Conservation (phyloP, 37 sponge, comb jelly and placozoan species). For the Trichoplax adhaerens region DNA sequence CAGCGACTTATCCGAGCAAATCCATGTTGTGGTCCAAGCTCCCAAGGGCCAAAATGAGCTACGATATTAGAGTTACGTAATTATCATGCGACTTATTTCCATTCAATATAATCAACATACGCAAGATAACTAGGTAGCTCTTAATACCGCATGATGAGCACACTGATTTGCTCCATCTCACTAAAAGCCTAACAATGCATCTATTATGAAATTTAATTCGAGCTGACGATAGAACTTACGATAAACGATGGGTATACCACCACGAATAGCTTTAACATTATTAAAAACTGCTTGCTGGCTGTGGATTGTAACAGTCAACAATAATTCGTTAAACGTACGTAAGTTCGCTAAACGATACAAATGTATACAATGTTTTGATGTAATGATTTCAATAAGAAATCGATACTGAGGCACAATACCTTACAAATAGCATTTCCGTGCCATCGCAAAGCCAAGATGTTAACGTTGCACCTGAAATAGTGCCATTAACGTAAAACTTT, state of each 20-base stretch:
- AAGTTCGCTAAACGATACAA: no score
- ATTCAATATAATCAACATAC: no score
- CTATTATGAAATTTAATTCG: no score
- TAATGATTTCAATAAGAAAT: no score
- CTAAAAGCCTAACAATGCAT: no score
- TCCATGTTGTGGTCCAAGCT: constrained; percentile 85
- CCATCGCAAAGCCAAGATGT: constrained; percentile 77
- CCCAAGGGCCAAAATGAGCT: constrained; percentile 90
- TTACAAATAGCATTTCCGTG: constrained; percentile 74
- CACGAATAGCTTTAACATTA: constrained; percentile 81
- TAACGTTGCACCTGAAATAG: constrained; percentile 56
- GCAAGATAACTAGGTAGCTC: no score
- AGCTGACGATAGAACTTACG: constrained; percentile 28
- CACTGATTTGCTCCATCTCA: no score
- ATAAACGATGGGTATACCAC: constrained; percentile 81
- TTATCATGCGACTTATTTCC: no score
- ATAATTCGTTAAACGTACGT: no score
- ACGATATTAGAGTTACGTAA: neutral
- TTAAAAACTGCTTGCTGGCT: constrained; percentile 71
- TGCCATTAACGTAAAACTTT: no score
- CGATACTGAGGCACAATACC: constrained; percentile 11
- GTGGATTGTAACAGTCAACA: neutral
- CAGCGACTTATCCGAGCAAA: constrained; percentile 69
- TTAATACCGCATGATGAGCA: no score
- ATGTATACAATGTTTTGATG: no score